Conservation (phyloP, 2,888 invertebrate species). For the Zhuqinia jingwanae region DNA sequence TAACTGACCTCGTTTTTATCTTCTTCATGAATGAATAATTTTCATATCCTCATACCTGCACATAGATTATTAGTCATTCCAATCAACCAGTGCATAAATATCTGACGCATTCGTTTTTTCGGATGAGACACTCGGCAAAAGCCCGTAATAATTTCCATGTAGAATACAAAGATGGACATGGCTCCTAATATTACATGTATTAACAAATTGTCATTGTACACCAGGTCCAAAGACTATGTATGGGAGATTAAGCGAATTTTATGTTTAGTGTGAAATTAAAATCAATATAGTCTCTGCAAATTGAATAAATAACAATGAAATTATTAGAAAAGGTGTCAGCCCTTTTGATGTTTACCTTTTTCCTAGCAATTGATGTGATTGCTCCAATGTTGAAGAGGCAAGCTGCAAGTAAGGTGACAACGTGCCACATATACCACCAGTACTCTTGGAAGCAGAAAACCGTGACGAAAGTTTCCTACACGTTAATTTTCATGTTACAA, state of each 20-base stretch:
- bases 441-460: constrained; percentile 74
- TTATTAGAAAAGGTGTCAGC: too few relatives aligned
- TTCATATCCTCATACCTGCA: constrained; percentile 45
- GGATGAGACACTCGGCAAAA: constrained; percentile 66
- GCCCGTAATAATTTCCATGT: constrained; percentile 67
- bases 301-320: too few relatives aligned
- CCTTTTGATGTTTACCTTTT: constrained; percentile 53
- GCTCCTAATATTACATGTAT: constrained; percentile 63
- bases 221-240: background rate
- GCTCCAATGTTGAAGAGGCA: constrained; percentile 66
- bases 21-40: too few relatives aligned
- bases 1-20: too few relatives aligned
- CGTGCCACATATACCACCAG: constrained; percentile 76
- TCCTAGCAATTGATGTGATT: constrained; percentile 58
- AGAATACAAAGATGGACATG: constrained; percentile 69
- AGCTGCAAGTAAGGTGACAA: constrained; percentile 55
- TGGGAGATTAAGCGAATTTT: background rate
- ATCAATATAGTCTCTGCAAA: too few relatives aligned
- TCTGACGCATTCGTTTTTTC: constrained; percentile 55
- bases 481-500: background rate
- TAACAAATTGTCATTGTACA: constrained; percentile 25
- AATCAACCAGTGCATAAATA: constrained; percentile 64
- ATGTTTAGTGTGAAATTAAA: background rate
- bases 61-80: constrained; percentile 60
- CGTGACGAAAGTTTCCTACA: constrained; percentile 66